phyloP scores from a whole-genome alignment of 2,113 vertebrate species.

The Scomber colias region DNA sequence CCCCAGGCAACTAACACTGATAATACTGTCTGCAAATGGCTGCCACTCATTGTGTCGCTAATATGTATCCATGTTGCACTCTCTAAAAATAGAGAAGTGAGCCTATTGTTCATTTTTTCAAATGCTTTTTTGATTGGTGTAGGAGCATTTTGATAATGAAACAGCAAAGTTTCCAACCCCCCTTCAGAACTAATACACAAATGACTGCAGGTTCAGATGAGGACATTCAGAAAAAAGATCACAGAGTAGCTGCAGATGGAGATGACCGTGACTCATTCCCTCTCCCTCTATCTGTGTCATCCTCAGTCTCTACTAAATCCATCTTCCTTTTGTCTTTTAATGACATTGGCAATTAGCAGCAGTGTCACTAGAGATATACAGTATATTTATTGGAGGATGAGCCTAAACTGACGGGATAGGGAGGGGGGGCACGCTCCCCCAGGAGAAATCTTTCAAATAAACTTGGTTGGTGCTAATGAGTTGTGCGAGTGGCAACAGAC shows the following conservation, averaged over 20 bases:
- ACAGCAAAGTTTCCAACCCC: constrained; percentile 39
- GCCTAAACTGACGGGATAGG: constrained; percentile 1
- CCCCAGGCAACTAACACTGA: constrained; percentile 59
- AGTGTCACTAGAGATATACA: constrained; percentile 19
- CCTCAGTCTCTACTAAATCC: constrained; percentile 36
- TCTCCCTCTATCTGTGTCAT: constrained; percentile 28
- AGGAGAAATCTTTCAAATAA: constrained; percentile 29
- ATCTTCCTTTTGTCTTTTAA: constrained; percentile 34
- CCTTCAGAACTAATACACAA: constrained; percentile 32
- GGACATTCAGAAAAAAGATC: constrained; percentile 46
- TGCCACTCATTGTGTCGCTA: constrained; percentile 58
- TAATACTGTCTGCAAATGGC: constrained; percentile 72
- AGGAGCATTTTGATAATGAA: constrained; percentile 39
- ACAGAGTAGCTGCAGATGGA: constrained; percentile 56
- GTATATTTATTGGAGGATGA: constrained; percentile 40
- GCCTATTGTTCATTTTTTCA: constrained; percentile 46
- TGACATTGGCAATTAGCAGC: constrained; percentile 51
- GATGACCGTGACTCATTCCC: constrained; percentile 46
- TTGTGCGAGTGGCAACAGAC: neutral
- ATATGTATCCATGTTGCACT: constrained; percentile 44
- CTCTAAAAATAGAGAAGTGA: constrained; percentile 61
- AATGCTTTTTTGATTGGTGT: constrained; percentile 33
- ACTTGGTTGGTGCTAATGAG: constrained; percentile 39
- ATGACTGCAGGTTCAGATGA: constrained; percentile 49
- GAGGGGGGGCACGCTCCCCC: neutral